Percentiles rank a stretch among this genome's conserved stretches.
phyloP scores from a whole-genome alignment of 1,140 invertebrate species.

The Conus betulinus region DNA sequence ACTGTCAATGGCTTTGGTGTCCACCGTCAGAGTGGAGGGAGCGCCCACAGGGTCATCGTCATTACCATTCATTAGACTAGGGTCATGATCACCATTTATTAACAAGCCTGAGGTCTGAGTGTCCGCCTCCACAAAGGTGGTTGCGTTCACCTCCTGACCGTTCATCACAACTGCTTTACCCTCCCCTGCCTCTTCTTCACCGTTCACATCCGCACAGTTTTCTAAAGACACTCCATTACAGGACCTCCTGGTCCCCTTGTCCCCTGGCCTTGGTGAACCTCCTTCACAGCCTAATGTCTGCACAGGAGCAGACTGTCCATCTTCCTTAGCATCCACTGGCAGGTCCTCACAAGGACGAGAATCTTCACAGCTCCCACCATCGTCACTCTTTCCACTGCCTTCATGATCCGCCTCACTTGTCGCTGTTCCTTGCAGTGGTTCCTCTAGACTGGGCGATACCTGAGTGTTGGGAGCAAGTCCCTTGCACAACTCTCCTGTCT shows the following conservation, averaged over 20 bases:
- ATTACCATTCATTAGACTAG: slow-evolving; percentile 2
- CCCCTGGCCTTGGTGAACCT: not conserved
- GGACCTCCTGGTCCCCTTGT: not conserved
- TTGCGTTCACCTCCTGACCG: not conserved
- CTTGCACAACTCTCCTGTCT: not conserved
- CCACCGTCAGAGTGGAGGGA: not conserved
- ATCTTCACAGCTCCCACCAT: not conserved
- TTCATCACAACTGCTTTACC: slow-evolving; percentile 24
- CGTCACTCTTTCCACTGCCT: not conserved
- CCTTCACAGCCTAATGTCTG: not conserved
- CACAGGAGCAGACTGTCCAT: not conserved
- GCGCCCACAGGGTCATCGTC: not conserved
- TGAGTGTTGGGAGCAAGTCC: not conserved
- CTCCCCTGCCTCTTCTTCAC: not conserved
- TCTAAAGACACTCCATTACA: slow-evolving; percentile 27
- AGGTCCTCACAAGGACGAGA: too few relatives aligned
- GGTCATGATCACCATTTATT: not conserved
- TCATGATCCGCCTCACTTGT: not conserved
- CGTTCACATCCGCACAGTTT: not conserved
- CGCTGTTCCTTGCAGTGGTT: not conserved
- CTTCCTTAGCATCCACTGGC: not conserved
- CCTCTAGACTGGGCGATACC: not conserved
- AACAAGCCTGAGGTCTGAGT: slow-evolving; percentile 13
- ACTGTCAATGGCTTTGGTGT: slow-evolving; percentile 64
- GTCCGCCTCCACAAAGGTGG: not conserved